Conservation (phyloP, 2,113 vertebrate species). For the Thomomys bottae region DNA sequence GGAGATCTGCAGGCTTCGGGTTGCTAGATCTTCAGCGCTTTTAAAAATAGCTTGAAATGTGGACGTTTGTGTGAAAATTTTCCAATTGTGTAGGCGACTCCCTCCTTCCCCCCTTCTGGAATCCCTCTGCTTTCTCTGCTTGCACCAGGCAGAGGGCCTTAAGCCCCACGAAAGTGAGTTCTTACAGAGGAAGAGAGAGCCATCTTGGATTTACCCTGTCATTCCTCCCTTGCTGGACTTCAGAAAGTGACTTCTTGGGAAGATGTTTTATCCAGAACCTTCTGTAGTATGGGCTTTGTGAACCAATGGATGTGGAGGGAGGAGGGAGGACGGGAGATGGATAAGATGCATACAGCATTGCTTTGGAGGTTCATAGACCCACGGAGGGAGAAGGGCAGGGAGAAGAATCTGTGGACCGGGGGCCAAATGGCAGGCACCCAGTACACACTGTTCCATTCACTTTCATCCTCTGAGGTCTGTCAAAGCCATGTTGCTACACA, state of each 20-base stretch:
- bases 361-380: not conserved
- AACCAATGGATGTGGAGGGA: not conserved
- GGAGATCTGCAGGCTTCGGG: conserved; percentile 67
- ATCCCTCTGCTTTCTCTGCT: conserved; percentile 71
- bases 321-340: not conserved
- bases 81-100: conserved; percentile 78
- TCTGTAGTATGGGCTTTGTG: not conserved
- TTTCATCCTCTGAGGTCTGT: not conserved
- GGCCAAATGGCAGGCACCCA: not conserved
- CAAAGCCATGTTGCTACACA: accelerated
- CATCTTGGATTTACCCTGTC: not conserved
- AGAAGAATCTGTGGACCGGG: not conserved
- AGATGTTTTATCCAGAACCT: not conserved
- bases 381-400: not conserved
- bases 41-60: conserved; percentile 81
- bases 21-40: conserved; percentile 73
- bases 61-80: conserved; percentile 74
- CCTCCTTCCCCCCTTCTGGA: conserved; percentile 73
- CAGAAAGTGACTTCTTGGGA: not conserved
- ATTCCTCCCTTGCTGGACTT: not conserved
- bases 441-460: not conserved
- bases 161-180: not conserved
- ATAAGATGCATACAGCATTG: not conserved
- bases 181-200: not conserved
- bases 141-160: not conserved